A percentile compares a stretch with the other conserved stretches of the same genome.
Conservation (phyloP, 37 sponge, comb jelly and placozoan species). For the Aplysina aerophoba region DNA sequence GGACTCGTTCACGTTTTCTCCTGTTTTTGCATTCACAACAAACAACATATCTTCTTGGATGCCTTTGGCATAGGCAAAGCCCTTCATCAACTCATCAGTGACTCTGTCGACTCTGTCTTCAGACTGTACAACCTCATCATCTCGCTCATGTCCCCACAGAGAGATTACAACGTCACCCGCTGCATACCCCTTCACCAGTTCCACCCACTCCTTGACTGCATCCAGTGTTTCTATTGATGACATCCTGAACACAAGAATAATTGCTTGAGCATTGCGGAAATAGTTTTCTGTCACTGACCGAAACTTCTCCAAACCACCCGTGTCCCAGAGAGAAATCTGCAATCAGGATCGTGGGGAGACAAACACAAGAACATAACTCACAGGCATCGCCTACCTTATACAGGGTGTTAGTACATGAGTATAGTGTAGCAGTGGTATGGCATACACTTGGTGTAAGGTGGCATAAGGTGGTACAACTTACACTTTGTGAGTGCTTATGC, state of each 20-base stretch:
- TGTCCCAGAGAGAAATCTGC: slow-evolving; percentile 33
- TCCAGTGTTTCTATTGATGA: not conserved
- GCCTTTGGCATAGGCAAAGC: not conserved
- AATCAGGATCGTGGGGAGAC: not conserved
- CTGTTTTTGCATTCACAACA: slow-evolving; percentile 20
- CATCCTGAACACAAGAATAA: slow-evolving; percentile 11
- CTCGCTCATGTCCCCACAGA: slow-evolving; percentile 10
- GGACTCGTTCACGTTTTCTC: not conserved
- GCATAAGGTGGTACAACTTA: no score
- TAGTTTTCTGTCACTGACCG: slow-evolving; percentile 19
- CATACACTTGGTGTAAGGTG: not conserved
- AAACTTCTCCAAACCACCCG: slow-evolving; percentile 7
- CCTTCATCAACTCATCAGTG: not conserved
- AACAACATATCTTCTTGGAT: not conserved
- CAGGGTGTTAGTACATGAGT: no score
- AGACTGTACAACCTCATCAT: not conserved
- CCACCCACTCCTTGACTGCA: not conserved
- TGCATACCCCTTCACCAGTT: not conserved
- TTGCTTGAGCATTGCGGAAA: not conserved
- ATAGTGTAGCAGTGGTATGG: no score
- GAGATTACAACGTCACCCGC: not conserved
- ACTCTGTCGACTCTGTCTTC: not conserved
- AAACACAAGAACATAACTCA: no score
- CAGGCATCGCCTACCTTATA: no score
- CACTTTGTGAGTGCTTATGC: no score